These are phyloP conservation scores for Rhopalosiphum nymphaeae DNA, from an alignment of 2,888 invertebrate species.

Conservation along the genomic window DNA sequence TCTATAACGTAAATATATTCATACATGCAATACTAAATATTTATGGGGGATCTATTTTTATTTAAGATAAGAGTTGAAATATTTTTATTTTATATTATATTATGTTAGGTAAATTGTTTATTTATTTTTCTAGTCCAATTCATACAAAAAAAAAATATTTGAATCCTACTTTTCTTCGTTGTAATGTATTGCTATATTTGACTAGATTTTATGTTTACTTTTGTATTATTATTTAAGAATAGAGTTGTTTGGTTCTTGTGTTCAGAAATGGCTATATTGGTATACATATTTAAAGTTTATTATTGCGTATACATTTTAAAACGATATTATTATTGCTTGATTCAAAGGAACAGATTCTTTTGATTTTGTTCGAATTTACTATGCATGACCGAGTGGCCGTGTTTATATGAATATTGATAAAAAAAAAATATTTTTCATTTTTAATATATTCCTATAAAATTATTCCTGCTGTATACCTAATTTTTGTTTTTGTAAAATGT, in stretches of 20 bases:
- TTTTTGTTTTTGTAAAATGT: not conserved
- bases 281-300: not conserved
- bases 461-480: not conserved
- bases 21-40: not conserved
- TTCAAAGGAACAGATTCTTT: not conserved
- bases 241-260: not conserved
- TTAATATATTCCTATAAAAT: not conserved
- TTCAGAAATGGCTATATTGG: not conserved
- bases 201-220: not conserved
- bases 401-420: not conserved
- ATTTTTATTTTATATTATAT: not conserved
- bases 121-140: not conserved
- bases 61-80: not conserved
- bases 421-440: not conserved
- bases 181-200: not conserved
- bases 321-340: not conserved
- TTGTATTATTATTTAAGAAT: slow-evolving; percentile 6
- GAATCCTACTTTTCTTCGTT: not conserved
- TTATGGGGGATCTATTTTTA: not conserved
- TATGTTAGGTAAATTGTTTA: slow-evolving; percentile 9
- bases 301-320: not conserved
- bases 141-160: not conserved
- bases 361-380: not conserved
- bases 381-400: not conserved
- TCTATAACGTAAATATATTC: not conserved